Evolutionary conservation across 2,113 vertebrate genomes (phyloP), one percentile per base, ranked within the genome.

Genomic region (Colossoma macropomum): DNA sequence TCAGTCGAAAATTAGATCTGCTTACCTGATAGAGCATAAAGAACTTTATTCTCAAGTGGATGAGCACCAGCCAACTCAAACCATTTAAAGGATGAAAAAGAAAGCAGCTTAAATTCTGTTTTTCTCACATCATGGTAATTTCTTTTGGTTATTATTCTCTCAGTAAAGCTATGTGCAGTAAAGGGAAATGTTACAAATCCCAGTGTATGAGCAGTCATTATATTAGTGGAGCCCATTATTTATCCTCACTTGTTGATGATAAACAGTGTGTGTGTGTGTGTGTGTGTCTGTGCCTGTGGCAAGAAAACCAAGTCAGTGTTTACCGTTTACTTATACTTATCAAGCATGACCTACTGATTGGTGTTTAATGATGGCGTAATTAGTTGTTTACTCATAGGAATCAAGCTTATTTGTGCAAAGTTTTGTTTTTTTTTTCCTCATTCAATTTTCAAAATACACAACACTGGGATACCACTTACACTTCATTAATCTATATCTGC

Each of bases 341-440:
- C 68, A 71, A 45, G 68, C 68, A 25, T 71, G 68, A 71, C 68
- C 68, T 11, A 13, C 68, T 45, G 68, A 71, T 71, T 71, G 25
- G 68, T 71, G 38, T 71, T 71, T 71, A 71, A 71, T 71, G 68
- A 45, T n/a, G n/a, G 10, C 23, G 68, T 71, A 71, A 71, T 71
- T 71, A 71, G 34, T 71, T 71, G 68, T 71, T 71, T 71, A 45
- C 68, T 71, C 68, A 71, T 41, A 45, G 41, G 68, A 71, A 69
- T 69, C 34, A 69, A 71, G 38, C 32, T 2, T 62, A 63, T 63
- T 73, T 52, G 7, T 23, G 27, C 8, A 1, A 16, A 15, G 13
- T 1, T 4, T 48, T 54, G 1, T 52, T 17, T 75, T 75, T 38
- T 54, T 28, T 72, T 52, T 56, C 19, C 28, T 23, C 52, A 59